Conservation (phyloP, 92 coral and sea anemone genomes). For the Epizoanthus ramosus region DNA sequence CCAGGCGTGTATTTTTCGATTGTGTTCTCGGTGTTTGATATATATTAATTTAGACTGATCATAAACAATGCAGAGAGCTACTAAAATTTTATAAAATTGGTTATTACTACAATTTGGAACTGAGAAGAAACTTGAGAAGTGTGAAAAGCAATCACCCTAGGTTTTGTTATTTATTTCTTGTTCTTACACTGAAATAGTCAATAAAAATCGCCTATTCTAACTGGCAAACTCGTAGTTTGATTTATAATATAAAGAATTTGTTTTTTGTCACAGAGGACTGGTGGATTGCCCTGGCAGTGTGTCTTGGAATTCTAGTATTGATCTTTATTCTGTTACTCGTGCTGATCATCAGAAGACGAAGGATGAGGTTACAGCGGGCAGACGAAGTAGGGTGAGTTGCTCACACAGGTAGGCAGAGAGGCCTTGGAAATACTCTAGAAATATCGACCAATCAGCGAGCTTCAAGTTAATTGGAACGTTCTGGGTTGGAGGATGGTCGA, state of each 20-base stretch:
- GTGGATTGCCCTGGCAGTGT: slow-evolving; percentile 76
- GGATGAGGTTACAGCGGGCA: slow-evolving; percentile 47
- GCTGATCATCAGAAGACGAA: slow-evolving; percentile 61
- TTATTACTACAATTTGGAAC: no score
- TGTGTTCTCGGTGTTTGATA: neutral
- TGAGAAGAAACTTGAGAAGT: no score
- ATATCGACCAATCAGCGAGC: no score
- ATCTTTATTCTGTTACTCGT: slow-evolving; percentile 56
- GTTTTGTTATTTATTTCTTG: no score
- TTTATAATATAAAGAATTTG: no score
- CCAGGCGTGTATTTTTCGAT: neutral
- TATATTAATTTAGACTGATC: neutral
- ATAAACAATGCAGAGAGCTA: neutral
- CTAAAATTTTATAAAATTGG: neutral
- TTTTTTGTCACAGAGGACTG: slow-evolving; percentile 51
- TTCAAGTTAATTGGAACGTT: neutral
- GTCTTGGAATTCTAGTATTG: slow-evolving; percentile 65
- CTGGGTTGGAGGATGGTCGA: no score
- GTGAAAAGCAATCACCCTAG: no score
- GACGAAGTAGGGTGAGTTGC: slow-evolving; percentile 36
- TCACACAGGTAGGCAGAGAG: no score
- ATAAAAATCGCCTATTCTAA: neutral
- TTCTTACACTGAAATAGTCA: no score
- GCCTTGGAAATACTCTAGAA: no score
- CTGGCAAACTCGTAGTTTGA: neutral